Evolutionary conservation across 2,797 vertebrate genomes (phyloP), one percentile per base, ranked within the genome.

Genomic region (Rhyacichthys aspro): DNA sequence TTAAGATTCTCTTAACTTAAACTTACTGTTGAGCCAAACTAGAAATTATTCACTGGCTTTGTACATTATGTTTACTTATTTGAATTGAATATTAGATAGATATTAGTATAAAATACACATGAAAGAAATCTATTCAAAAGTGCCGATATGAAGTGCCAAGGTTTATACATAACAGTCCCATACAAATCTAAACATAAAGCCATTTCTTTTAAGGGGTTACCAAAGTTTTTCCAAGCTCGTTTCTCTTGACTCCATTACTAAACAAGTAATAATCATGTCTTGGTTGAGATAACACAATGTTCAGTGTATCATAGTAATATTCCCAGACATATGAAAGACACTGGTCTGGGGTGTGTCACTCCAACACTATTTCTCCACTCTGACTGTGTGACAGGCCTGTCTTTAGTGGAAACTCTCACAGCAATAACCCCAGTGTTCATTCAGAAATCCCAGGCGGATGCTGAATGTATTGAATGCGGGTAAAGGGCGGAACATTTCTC

Each of bases 391-490:
- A 55, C 56, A 34, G 65, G 46, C 45, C 72, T 76, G 67, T 76
- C 69, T 74, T 77, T 74, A 79, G 57, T 5, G 34, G 67, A 54
- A 19, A n/a, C 66, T 67, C 9, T 0, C 60, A 67, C 5, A 52
- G 68, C 55, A 48, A 60, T 52, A 73, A 70, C 68, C 15, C 36
- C 61, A 12, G 64, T 42, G 50, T 76, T 78, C 79, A 83, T 83
- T 72, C 74, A 67, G 14, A 60, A 66, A 61, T 76, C 77, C 70
- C 76, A 36, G 12, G 60, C 63, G 45, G 28, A 46, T 4, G 48
- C 68, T 67, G 37, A 74, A 77, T 74, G 72, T 65, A 65, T 61
- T 72, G 64, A 61, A 59, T 64, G 72, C 48, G 63, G 39, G 65
- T 46, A 60, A 3, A 45, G 77, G 63, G 63, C 11, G 70, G 67